Conservation (phyloP, 2,888 invertebrate genomes). For the Caenorhabditis afra region DNA sequence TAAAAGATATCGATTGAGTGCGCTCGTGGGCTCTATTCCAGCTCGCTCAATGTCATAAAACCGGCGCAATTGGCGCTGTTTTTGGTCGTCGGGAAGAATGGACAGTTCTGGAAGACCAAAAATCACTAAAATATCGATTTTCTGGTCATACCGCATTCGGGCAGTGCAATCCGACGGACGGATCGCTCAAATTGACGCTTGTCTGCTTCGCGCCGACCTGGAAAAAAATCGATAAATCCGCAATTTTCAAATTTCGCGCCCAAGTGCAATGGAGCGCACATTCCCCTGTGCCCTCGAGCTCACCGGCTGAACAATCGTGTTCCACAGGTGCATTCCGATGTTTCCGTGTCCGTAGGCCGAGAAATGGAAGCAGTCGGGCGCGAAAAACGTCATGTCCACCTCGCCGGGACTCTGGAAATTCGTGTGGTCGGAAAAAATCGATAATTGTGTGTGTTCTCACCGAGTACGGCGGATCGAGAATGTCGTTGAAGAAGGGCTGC, state of each 20-base stretch:
- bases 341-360: conserved; percentile 62
- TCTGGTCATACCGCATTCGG: conserved; percentile 42
- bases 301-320: conserved; percentile 61
- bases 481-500: conserved; percentile 70
- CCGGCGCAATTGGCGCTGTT: conserved; percentile 60
- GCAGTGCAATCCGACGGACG: conserved; percentile 45
- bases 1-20: neutral
- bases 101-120: conserved; percentile 48
- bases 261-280: neutral
- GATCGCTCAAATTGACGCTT: conserved; percentile 59
- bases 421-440: neutral
- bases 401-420: conserved; percentile 54
- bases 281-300: neutral
- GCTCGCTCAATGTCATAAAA: conserved; percentile 40
- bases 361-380: conserved; percentile 71
- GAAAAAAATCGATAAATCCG: conserved; percentile 1
- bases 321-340: conserved; percentile 66
- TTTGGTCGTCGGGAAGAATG: conserved; percentile 65
- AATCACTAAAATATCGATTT: neutral
- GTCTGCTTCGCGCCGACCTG: conserved; percentile 59
- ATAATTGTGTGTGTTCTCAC: conserved; percentile 21
- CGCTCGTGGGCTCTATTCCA: conserved; percentile 19
- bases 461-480: conserved; percentile 61
- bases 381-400: conserved; percentile 67
- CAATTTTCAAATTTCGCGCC: too few relatives aligned